Conservation (phyloP, 2,888 invertebrate genomes). For the Eristalis tenax region DNA sequence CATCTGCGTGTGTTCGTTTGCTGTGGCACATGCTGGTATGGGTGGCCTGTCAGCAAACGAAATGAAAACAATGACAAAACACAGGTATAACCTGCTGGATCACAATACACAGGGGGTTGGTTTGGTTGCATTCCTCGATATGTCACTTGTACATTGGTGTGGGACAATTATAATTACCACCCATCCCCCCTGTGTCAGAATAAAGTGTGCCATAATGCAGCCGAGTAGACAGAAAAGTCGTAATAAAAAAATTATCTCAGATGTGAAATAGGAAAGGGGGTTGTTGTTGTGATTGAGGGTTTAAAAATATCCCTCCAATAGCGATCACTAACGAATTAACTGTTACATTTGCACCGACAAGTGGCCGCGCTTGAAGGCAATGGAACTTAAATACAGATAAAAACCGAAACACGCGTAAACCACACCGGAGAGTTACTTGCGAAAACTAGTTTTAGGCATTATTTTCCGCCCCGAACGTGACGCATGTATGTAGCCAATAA, state of each 20-base stretch:
- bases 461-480: background rate
- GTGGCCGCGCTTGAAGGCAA: background rate
- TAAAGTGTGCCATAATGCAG: conserved; percentile 67
- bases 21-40: conserved; percentile 25
- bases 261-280: conserved; percentile 9
- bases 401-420: background rate
- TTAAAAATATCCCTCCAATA: conserved; percentile 21
- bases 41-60: conserved; percentile 25
- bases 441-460: background rate
- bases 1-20: conserved; percentile 25
- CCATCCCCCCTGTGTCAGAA: conserved; percentile 33
- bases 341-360: background rate
- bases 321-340: background rate
- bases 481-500: background rate
- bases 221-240: conserved; percentile 48
- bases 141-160: conserved; percentile 48
- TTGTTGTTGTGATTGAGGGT: conserved; percentile 8
- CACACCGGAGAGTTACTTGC: background rate
- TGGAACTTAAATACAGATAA: background rate
- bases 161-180: conserved; percentile 56
- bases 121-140: conserved; percentile 37
- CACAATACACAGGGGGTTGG: background rate
- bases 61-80: conserved; percentile 26
- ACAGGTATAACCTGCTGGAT: conserved; percentile 41
- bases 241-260: conserved; percentile 48